Evolutionary conservation across 2,797 vertebrate genomes (phyloP).

Genomic region (Channa striata): DNA sequence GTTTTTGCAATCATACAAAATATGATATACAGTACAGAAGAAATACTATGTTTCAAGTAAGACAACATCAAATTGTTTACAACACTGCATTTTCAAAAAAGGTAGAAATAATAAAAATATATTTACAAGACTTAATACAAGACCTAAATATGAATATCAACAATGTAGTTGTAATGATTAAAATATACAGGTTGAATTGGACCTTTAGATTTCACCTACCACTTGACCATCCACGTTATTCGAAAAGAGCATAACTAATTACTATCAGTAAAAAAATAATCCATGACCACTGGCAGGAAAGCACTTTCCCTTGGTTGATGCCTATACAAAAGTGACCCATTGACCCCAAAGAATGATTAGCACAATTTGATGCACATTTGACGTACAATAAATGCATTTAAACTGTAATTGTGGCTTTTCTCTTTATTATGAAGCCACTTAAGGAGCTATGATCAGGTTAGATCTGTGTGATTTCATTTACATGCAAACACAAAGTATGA

Average conservation of each 20-base stretch:
- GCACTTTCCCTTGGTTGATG: conserved; percentile 12
- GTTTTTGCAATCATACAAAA: too few species aligned
- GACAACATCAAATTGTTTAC: not conserved
- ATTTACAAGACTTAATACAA: not conserved
- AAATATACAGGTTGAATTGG: not conserved
- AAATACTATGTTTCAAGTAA: not conserved
- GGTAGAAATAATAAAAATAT: not conserved
- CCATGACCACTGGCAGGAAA: conserved; percentile 16
- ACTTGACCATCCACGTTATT: not conserved
- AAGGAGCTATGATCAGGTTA: conserved; percentile 12
- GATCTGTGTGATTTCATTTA: conserved; percentile 21
- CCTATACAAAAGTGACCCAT: conserved; percentile 7
- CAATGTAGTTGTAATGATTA: not conserved
- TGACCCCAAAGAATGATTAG: conserved; percentile 28
- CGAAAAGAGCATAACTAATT: conserved; percentile 15
- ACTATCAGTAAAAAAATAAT: conserved; percentile 25
- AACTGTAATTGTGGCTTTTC: conserved; percentile 39
- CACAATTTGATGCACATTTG: conserved; percentile 11
- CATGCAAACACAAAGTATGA: conserved; percentile 10
- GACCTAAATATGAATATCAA: not conserved
- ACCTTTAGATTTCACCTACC: not conserved
- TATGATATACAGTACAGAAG: not conserved
- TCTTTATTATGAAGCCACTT: conserved; percentile 13
- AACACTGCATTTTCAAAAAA: not conserved
- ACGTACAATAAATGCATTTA: conserved; percentile 10